Percentiles rank a stretch among this genome's conserved stretches.
phyloP scores from a whole-genome alignment of 2,113 vertebrate genomes.

The Gallinago media region DNA sequence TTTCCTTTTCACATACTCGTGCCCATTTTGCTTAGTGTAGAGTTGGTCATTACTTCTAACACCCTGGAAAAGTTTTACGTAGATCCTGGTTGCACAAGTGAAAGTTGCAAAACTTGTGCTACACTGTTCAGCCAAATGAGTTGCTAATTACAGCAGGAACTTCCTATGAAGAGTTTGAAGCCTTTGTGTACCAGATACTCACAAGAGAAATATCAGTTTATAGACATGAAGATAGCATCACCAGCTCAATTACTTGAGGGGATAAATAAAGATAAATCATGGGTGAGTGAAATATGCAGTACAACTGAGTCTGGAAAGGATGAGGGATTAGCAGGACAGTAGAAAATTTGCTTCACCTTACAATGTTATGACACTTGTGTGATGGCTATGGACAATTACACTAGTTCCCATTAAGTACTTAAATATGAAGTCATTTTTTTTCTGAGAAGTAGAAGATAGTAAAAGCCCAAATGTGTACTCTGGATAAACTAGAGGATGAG shows the following conservation, averaged over 20 bases:
- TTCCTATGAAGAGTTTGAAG: background rate
- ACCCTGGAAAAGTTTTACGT: background rate
- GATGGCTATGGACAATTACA: accelerated
- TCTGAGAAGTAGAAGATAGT: background rate
- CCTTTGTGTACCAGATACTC: background rate
- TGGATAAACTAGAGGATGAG: background rate
- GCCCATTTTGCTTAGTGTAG: background rate
- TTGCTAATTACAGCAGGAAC: background rate
- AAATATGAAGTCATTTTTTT: background rate
- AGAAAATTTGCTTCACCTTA: background rate
- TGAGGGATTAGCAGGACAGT: background rate
- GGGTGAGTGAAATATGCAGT: background rate
- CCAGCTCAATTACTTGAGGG: background rate
- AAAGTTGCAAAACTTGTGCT: background rate
- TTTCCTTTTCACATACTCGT: background rate
- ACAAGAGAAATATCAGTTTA: background rate
- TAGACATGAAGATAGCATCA: background rate
- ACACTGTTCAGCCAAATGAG: background rate
- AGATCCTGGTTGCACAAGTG: background rate
- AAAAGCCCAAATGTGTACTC: background rate
- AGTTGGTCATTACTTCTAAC: background rate
- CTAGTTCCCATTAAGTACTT: background rate
- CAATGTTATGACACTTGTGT: background rate
- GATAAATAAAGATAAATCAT: background rate
- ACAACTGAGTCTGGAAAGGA: background rate